Conservation (phyloP, 2,113 vertebrate genomes). For the Apus apus region DNA sequence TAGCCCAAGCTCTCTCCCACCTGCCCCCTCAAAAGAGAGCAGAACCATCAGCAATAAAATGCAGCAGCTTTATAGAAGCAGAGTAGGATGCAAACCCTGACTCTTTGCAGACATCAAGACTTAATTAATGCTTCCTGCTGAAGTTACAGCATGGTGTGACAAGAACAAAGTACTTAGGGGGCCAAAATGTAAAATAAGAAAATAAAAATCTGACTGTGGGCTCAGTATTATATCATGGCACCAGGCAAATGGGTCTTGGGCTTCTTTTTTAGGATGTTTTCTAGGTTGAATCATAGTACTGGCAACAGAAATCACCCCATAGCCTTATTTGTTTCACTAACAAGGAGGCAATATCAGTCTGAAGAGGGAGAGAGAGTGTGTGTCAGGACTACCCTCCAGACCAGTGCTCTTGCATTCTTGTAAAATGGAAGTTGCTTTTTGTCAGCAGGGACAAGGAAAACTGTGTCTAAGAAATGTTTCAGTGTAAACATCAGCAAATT, state of each 20-base stretch:
- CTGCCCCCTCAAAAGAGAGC: background rate
- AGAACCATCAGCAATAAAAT: background rate
- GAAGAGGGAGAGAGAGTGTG: fast-evolving
- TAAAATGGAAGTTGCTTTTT: background rate
- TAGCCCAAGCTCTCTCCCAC: background rate
- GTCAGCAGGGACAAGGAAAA: background rate
- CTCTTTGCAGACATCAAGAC: background rate
- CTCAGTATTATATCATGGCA: background rate
- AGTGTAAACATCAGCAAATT: conserved; percentile 27
- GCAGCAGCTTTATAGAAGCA: background rate
- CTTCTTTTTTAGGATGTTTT: background rate
- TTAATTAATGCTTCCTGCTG: fast-evolving
- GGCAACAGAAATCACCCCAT: background rate
- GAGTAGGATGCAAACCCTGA: fast-evolving
- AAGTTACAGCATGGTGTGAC: background rate
- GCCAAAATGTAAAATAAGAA: background rate
- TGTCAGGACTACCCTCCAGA: background rate
- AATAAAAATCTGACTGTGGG: background rate
- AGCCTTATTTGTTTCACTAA: background rate
- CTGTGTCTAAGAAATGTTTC: background rate
- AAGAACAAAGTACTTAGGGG: background rate
- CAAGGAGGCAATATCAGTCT: background rate
- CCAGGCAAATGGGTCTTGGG: background rate
- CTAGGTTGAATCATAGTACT: background rate
- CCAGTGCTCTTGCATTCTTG: background rate